phyloP scores from a whole-genome alignment of 2,113 vertebrate species.

The Sigmodon hispidus region DNA sequence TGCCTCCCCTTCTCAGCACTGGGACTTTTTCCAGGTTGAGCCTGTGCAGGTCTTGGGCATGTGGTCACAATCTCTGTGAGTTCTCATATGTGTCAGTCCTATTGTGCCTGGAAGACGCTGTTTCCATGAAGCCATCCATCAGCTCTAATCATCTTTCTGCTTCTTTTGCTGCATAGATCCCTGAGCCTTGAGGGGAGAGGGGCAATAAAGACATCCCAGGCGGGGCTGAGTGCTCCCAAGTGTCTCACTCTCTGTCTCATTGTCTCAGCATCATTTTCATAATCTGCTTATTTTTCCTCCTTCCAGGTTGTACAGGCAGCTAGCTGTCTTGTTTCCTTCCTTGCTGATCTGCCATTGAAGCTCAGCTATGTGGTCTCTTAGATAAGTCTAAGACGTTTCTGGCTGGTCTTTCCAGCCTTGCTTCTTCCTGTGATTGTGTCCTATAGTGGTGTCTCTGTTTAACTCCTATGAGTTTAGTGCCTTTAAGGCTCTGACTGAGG shows the following conservation, averaged over 20 bases:
- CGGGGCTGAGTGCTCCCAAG: neutral
- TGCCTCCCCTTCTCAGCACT: neutral
- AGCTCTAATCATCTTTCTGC: neutral
- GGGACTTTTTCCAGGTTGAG: neutral
- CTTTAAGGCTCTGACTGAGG: neutral
- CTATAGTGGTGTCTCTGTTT: neutral
- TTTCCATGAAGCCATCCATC: neutral
- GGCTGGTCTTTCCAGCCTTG: neutral
- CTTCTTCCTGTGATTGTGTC: neutral
- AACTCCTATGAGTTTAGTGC: neutral
- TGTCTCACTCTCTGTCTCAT: neutral
- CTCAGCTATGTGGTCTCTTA: neutral
- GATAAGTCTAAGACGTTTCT: neutral
- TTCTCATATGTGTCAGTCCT: neutral
- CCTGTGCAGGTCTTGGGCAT: neutral
- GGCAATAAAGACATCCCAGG: neutral
- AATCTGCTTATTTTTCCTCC: neutral
- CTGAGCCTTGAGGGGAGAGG: neutral
- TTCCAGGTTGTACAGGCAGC: neutral
- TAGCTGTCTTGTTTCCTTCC: neutral
- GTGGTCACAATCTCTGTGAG: neutral
- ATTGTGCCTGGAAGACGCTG: neutral
- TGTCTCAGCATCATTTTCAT: neutral
- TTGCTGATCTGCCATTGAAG: neutral
- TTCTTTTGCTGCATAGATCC: neutral